Percentiles rank a stretch among this genome's conserved stretches.
Conservation (phyloP, 2,888 invertebrate genomes). For the Ectemnius lituratus region DNA sequence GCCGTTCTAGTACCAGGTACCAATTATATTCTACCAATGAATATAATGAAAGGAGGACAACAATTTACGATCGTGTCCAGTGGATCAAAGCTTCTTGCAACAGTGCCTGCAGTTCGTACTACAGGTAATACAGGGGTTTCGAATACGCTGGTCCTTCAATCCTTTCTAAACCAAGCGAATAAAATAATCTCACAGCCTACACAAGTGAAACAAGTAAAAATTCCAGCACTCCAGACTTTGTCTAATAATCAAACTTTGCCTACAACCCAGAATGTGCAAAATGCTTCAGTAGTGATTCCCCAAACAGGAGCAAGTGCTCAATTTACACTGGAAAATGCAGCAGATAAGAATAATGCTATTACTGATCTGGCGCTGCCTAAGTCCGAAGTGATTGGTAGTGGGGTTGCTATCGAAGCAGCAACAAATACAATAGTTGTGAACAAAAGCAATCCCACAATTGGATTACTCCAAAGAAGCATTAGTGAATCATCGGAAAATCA, state of each 20-base stretch:
- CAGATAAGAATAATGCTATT: conserved; percentile 49
- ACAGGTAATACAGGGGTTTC: conserved; percentile 77
- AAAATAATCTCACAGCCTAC: conserved; percentile 71
- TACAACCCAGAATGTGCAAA: conserved; percentile 58
- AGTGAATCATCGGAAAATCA: conserved; percentile 66
- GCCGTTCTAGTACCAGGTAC: conserved; percentile 84
- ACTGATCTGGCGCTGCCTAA: conserved; percentile 48
- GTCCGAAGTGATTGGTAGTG: conserved; percentile 37
- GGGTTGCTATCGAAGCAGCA: conserved; percentile 48
- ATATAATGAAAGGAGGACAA: conserved; percentile 85
- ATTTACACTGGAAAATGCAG: conserved; percentile 49
- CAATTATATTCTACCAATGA: conserved; percentile 85
- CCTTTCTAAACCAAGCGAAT: conserved; percentile 83
- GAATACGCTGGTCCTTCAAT: conserved; percentile 83
- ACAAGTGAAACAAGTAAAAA: conserved; percentile 71
- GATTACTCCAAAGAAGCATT: conserved; percentile 69
- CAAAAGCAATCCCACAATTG: conserved; percentile 67
- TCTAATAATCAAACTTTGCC: conserved; percentile 59
- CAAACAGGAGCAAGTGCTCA: conserved; percentile 61
- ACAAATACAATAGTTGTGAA: conserved; percentile 67
- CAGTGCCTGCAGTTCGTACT: conserved; percentile 69
- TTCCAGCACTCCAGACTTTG: conserved; percentile 70
- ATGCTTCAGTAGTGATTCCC: conserved; percentile 64
- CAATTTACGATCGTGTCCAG: conserved; percentile 87
- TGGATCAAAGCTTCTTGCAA: conserved; percentile 80